Percentiles rank a stretch among this genome's conserved stretches.
These are phyloP conservation scores for Notothenia rossii DNA, from an alignment of 2,113 vertebrate species.

Conservation along the genomic window DNA sequence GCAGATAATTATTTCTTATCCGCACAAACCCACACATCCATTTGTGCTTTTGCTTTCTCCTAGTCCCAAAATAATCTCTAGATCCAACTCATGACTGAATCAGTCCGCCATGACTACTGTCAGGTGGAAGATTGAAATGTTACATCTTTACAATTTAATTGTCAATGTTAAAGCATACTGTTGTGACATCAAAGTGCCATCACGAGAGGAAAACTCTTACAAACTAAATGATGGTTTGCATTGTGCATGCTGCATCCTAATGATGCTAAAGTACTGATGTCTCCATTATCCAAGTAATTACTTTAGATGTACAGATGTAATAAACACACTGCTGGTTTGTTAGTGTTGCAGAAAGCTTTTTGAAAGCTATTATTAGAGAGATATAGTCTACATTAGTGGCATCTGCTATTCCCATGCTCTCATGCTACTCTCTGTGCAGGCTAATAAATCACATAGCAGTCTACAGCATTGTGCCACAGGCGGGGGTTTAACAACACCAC, in stretches of 20 bases:
- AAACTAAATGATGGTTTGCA: slow-evolving; percentile 12
- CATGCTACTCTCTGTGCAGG: slow-evolving; percentile 45
- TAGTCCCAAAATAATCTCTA: not conserved
- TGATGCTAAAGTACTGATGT: slow-evolving; percentile 24
- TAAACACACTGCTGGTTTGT: slow-evolving; percentile 42
- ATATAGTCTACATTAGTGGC: slow-evolving; percentile 63
- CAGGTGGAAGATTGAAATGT: not conserved
- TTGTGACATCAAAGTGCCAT: not conserved
- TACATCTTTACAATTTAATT: not conserved
- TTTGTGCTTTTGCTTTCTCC: slow-evolving; percentile 17
- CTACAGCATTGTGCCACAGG: slow-evolving; percentile 55
- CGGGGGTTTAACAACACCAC: slow-evolving; percentile 49
- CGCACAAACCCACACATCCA: not conserved
- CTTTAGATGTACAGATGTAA: slow-evolving; percentile 44
- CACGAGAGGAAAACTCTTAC: not conserved
- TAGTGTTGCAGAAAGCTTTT: slow-evolving; percentile 34
- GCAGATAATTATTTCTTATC: slow-evolving; percentile 16
- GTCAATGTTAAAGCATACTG: not conserved
- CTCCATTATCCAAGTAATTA: slow-evolving; percentile 42
- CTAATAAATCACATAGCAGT: slow-evolving; percentile 70
- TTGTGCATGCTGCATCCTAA: slow-evolving; percentile 22
- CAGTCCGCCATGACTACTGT: not conserved
- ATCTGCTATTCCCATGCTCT: slow-evolving; percentile 60
- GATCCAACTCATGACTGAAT: not conserved
- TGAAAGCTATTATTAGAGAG: slow-evolving; percentile 62